Conservation (phyloP, 2,113 vertebrate species). For the Vulpes vulpes region DNA sequence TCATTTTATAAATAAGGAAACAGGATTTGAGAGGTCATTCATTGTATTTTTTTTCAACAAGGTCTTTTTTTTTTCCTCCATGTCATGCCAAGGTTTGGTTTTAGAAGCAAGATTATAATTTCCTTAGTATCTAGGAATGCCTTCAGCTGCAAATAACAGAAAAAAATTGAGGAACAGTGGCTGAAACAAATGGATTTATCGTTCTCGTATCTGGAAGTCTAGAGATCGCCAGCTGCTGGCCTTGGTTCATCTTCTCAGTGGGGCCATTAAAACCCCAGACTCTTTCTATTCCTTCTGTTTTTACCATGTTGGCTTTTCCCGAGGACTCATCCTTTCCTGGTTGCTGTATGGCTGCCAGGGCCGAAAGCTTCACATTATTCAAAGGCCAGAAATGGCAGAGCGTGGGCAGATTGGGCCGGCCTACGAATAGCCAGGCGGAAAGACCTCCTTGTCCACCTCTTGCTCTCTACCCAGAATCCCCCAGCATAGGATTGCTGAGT, state of each 20-base stretch:
- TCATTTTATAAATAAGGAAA: slow-evolving; percentile 35
- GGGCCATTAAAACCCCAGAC: not conserved
- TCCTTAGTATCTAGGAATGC: not conserved
- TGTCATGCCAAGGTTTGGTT: not conserved
- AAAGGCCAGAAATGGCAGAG: not conserved
- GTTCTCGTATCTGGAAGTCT: not conserved
- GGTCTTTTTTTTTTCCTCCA: not conserved
- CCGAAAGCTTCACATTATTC: not conserved
- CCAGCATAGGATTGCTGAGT: not conserved
- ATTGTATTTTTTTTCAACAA: not conserved
- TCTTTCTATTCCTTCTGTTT: not conserved
- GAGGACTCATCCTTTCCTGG: not conserved
- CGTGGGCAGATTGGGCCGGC: not conserved
- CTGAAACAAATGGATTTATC: not conserved
- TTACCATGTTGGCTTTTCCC: not conserved
- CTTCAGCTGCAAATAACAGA: not conserved
- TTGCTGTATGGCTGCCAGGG: not conserved
- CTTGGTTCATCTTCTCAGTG: not conserved
- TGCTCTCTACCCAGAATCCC: not conserved
- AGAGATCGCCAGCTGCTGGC: not conserved
- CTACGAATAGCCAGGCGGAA: not conserved
- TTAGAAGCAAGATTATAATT: not conserved
- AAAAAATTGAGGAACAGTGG: not conserved
- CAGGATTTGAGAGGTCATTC: not conserved
- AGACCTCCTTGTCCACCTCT: not conserved